Conservation (phyloP, 2,888 invertebrate genomes). For the Villa cingulata region DNA sequence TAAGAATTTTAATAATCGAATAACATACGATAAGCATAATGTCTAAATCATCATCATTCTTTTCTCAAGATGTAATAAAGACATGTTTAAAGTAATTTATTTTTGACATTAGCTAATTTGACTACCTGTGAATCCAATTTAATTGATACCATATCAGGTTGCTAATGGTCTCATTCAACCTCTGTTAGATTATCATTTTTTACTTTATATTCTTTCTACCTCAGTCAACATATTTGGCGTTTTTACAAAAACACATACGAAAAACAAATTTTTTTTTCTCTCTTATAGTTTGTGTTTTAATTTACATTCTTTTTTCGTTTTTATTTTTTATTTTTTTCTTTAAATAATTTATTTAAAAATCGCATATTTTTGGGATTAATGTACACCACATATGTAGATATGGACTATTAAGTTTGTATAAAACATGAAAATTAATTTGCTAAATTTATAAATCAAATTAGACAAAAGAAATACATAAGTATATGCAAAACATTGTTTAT, state of each 20-base stretch:
- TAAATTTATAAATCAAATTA: not conserved
- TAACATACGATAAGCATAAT: too few species aligned
- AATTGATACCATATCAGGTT: constrained; percentile 1
- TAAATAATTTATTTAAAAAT: not conserved
- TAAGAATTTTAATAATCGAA: too few species aligned
- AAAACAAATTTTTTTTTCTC: not conserved
- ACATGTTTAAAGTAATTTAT: constrained; percentile 9
- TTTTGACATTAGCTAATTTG: constrained; percentile 11
- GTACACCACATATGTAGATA: too few species aligned
- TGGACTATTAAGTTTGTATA: not conserved
- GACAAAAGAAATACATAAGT: too few species aligned
- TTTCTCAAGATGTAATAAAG: constrained; percentile 5
- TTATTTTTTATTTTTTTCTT: not conserved
- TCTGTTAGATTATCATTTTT: too few species aligned
- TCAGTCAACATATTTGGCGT: too few species aligned
- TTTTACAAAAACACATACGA: not conserved
- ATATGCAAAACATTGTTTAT: too few species aligned
- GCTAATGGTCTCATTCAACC: not conserved
- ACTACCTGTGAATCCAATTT: constrained; percentile 11
- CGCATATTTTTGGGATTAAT: not conserved
- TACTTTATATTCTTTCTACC: too few species aligned
- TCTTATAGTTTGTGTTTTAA: too few species aligned
- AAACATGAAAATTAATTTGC: not conserved
- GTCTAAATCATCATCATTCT: too few species aligned
- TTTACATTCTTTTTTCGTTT: not conserved